Evolutionary conservation across 2,797 vertebrate genomes (phyloP).

Genomic region (Typhlichthys subterraneus): DNA sequence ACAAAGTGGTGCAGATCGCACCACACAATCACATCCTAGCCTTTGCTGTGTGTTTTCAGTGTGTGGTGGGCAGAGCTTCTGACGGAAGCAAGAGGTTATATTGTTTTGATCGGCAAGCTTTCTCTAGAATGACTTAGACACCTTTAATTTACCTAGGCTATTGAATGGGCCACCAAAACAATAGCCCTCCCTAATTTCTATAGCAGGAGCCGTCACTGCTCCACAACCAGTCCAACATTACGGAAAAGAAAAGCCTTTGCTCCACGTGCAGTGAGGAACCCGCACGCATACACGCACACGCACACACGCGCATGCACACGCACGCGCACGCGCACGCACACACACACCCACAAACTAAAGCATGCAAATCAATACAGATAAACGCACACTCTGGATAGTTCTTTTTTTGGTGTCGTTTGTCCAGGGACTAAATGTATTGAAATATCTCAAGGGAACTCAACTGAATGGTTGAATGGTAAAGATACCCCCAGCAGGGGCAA

Average conservation of each 20-base stretch:
- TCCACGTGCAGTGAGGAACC: constrained; percentile 1
- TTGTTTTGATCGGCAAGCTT: too few species aligned
- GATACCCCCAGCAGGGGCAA: constrained; percentile 9
- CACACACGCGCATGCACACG: neutral
- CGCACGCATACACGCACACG: neutral
- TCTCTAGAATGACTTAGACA: too few species aligned
- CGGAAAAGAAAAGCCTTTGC: constrained; percentile 12
- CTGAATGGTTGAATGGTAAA: constrained; percentile 5
- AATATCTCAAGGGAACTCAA: constrained; percentile 20
- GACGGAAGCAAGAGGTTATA: too few species aligned
- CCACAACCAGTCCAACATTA: neutral
- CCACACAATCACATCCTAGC: too few species aligned
- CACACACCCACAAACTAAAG: neutral
- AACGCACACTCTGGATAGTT: neutral
- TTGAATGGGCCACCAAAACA: too few species aligned
- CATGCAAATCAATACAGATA: neutral
- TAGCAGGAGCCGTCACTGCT: too few species aligned
- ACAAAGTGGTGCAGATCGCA: too few species aligned
- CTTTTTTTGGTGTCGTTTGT: constrained; percentile 12
- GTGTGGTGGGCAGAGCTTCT: too few species aligned
- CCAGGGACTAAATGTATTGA: neutral
- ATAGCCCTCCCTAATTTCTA: too few species aligned
- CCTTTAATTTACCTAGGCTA: too few species aligned
- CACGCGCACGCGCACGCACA: neutral
- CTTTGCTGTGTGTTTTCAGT: too few species aligned